Conservation (phyloP, 2,797 vertebrate species). For the Chaetophractus vellerosus region DNA sequence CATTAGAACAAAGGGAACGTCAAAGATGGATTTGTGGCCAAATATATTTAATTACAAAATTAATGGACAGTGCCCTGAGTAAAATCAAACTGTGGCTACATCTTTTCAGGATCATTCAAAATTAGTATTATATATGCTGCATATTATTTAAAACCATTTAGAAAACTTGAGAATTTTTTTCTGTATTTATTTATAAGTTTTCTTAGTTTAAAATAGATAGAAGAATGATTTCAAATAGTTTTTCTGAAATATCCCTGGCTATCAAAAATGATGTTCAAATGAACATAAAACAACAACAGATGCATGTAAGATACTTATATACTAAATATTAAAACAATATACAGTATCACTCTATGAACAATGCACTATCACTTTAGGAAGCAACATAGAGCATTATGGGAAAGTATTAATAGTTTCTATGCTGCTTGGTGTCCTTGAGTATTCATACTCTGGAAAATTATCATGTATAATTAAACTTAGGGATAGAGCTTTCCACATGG, state of each 20-base stretch:
- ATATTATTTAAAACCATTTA: slow-evolving; percentile 4
- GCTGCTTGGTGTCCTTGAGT: not conserved
- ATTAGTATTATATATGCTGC: not conserved
- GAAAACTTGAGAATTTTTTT: not conserved
- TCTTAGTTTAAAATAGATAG: not conserved
- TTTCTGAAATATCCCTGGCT: not conserved
- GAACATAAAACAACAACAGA: slow-evolving; percentile 23
- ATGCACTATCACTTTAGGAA: not conserved
- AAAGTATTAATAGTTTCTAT: not conserved
- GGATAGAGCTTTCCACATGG: not conserved
- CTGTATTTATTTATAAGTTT: not conserved
- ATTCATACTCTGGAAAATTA: not conserved
- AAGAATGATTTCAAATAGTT: not conserved
- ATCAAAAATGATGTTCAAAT: not conserved
- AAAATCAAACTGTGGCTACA: slow-evolving; percentile 40
- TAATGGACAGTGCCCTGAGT: not conserved
- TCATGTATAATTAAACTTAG: not conserved
- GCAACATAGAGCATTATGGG: not conserved
- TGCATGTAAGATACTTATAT: not conserved
- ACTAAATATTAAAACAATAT: not conserved
- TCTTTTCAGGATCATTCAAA: slow-evolving; percentile 45
- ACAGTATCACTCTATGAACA: not conserved
- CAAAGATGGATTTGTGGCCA: not conserved
- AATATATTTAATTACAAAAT: slow-evolving; percentile 39
- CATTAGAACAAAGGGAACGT: slow-evolving; percentile 15